Conservation (phyloP, 2,888 invertebrate species). For the Plagodis dolabraria region DNA sequence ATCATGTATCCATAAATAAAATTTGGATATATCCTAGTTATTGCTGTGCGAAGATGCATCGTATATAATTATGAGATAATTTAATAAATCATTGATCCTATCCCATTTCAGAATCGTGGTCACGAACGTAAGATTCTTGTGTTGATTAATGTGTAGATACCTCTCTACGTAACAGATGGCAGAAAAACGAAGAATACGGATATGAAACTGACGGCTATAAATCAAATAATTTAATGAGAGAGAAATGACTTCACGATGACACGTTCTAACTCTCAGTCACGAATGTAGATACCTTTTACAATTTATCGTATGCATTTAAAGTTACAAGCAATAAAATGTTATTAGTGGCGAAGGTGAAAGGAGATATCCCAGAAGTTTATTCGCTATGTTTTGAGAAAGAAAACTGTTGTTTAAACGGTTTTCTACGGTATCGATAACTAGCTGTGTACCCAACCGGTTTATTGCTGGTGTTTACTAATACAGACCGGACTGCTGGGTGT, state of each 20-base stretch:
- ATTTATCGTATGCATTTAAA: constrained; percentile 11
- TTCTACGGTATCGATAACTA: not conserved
- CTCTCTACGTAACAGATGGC: too few species aligned
- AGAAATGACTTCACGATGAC: constrained; percentile 8
- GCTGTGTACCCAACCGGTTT: constrained; percentile 11
- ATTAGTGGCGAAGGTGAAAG: constrained; percentile 23
- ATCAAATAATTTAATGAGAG: constrained; percentile 9
- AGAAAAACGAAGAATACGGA: too few species aligned
- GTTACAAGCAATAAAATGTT: constrained; percentile 20
- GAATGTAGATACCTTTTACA: constrained; percentile 15
- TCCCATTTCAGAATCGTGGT: too few species aligned
- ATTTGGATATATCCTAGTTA: too few species aligned
- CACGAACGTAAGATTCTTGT: too few species aligned
- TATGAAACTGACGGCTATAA: not conserved
- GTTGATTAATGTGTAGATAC: too few species aligned
- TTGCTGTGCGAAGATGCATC: too few species aligned
- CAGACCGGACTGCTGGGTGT: not conserved
- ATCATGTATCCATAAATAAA: too few species aligned
- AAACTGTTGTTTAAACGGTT: constrained; percentile 7
- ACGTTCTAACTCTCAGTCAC: constrained; percentile 16
- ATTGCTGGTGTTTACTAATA: not conserved
- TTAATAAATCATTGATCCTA: too few species aligned
- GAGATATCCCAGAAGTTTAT: constrained; percentile 13
- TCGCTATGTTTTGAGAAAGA: constrained; percentile 14
- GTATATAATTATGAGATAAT: too few species aligned